Evolutionary conservation across 1,140 invertebrate species (phyloP), one percentile per base, ranked within the genome.

Genomic region (Penaeus vannamei): DNA sequence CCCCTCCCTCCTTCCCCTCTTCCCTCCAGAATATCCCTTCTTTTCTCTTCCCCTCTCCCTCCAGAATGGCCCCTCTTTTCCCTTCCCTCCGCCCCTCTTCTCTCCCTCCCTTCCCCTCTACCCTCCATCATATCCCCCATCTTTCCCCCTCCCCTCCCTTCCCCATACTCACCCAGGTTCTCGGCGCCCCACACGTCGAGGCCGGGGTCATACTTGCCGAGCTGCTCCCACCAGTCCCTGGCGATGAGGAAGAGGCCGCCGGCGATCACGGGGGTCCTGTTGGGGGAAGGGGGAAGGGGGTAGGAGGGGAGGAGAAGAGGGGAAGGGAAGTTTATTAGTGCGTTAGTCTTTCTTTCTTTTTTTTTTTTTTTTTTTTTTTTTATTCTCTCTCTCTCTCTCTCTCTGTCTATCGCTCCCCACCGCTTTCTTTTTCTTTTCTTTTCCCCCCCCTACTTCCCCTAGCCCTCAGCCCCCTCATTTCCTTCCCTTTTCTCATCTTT

Each of bases 121-220:
- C 36, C 36, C 36, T 36, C 5, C 5, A 1, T 5, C 36, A 1
- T 36, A 1, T 36, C 36, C 36, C 36, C 36, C 5, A 1, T 36
- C 36, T 36, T 36, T 5, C 36, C 8, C 36, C 3, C 36, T 5
- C 4, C 8, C 8, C 36, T 7, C 36, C 36, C 8, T 7, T 42
- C 36, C 36, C 36, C 36, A 42, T 94, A 66, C 64, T 26, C 26
- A 66, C 64, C 93, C 22, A 95, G 90, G 91, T 94, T 94, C 91
- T 95, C 94, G 59, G 93, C 94, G 84, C 94, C 94, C 94, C 94
- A 95, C n/a, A 95, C 94, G 90, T 94, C 94, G 92, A 95, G 94
- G 12, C 94, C 94, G 53, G 92, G 92, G 90, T 95, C 94, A 91
- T 95, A 95, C 7, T 93, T 93, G 8, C 94, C 94, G 14, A 95